Base-by-base conservation (phyloP, 2,888 invertebrate species). In the Ligdia adustata region DNA sequence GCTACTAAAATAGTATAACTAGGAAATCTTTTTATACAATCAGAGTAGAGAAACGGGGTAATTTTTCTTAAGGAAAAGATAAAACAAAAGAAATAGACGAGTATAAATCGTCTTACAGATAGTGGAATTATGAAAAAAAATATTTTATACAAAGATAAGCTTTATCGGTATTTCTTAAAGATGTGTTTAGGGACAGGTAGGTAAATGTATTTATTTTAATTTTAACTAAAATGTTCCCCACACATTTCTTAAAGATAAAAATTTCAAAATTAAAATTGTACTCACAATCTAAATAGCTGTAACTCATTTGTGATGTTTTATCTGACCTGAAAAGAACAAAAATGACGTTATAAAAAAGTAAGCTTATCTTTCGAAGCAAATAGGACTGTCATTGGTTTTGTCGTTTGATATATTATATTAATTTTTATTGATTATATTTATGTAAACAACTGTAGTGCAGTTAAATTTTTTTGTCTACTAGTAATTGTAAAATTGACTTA, bases 201-300 rank as follows among this genome's bases (percentile, higher is more conserved):
- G 18, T 18, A 1, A 18, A 18, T n/a, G 18, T 18, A 18, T 18
- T 18, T 18, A 18, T 18, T 1, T 18, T 16, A 16, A 16, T 16
- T 5, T 16, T 16, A 16, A 16, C 5, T 16, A 16, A n/a, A 4
- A 16, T 16, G 16, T 16, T 16, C 16, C 3, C 16, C n/a, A n/a
- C n/a, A n/a, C n/a, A n/a, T n/a, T n/a, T n/a, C n/a, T n/a, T n/a
- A n/a, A n/a, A n/a, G n/a, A n/a, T n/a, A n/a, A n/a, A n/a, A n/a
- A n/a, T n/a, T n/a, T n/a, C n/a, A n/a, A n/a, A n/a, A 34, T 26
- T 35, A 37, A 31, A 14, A 37, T 24, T 27, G 7, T 68, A 85
- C 85, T 79, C 64, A 86, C 86, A 79, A 33, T 82, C 80, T 42
- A 81, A 56, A 50, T 77, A 66, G 47, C 67, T 69, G 72, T 69